Base-by-base conservation (phyloP, 2,113 vertebrate species). In the Anolis carolinensis region DNA sequence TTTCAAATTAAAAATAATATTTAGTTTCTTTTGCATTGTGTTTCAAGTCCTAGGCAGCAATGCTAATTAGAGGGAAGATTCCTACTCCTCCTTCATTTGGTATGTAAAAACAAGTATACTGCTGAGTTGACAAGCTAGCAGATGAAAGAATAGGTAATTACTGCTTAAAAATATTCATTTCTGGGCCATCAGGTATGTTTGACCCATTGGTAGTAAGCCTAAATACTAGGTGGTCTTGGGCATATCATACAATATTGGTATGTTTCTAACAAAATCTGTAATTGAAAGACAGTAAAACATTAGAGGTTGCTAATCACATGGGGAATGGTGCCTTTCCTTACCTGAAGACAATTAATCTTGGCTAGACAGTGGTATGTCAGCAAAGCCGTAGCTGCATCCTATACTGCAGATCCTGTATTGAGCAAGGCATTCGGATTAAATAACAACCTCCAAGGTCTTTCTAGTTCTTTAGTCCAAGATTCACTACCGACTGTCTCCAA, bases 161-260 rank as follows among this genome's bases (percentile, higher is more conserved):
- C 67, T 48, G 21, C 16, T 81, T 81, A 48, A 21, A 73, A 63
- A 73, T 80, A 72, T 86, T 86, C 68, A 80, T 68, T 62, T 48
- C 34, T 80, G 55, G 50, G 36, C 11, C 77, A 80, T 86, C 36
- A 80, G n/a, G 68, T 32, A 86, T 36, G 16, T 86, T 79, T 78
- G 65, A 85, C 74, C 74, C n/a, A 55, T 78, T 74, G 52, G 44
- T 77, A 25, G 75, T 55, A 8, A 80, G 36, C 79, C 52, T 86
- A 62, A 86, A 63, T 73, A 62, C 18, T 73, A 30, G 36, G 36
- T 23, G 11, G 52, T 73, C 67, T 86, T 36, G 16, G 34, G 13
- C 27, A 32, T 80, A 63, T 80, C 21, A n/a, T 4, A 79, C 7
- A 62, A 79, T 62, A 80, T 4, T 34, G 14, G 4, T 71, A 39